Base-by-base conservation (phyloP, 2,888 invertebrate genomes). In the Platerodrilus igneus region DNA sequence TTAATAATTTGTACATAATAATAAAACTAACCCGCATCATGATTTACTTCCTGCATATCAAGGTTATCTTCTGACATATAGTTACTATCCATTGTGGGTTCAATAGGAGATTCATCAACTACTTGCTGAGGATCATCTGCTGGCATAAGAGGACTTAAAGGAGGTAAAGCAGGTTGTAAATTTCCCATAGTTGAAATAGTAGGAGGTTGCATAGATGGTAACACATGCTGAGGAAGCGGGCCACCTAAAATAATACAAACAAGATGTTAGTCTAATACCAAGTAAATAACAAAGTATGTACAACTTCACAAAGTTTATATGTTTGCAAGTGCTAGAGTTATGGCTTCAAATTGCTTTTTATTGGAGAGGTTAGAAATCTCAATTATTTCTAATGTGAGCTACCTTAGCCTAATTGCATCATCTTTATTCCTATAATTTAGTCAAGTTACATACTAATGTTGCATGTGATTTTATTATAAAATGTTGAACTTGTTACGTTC, bases 131-230 rank as follows among this genome's bases (percentile, higher is more conserved):
- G 41, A 15, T 37, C 61, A 16, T 64, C 62, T 5, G 52, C 47
- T 8, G 51, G 51, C 22, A 47, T 47, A 26, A 41, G 47, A 32
- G 55, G 50, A 25, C 53, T 53, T 32, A 48, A 47, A 44, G 49
- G 55, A n/a, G 56, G 51, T 21, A 56, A 37, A 21, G 48, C 46
- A 29, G 54, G 58, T 41, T 52, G 63, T 34, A 61, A 38, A 40
- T 45, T 52, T 6, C 56, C 45, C 11, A 58, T 40, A 3, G 59
- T 54, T 10, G 54, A 32, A 14, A 54, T 37, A 7, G 49, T 42
- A 16, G 57, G 58, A 15, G 53, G 53, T 47, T 55, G 60, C 20
- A 48, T 49, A 7, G 61, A 27, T 19, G 47, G 39, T n/a, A n/a
- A n/a, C n/a, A 59, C 54, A 33, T 53, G 58, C 22, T 47, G 50